A percentile compares a stretch with the other conserved stretches of the same genome.
These are phyloP conservation scores for Aphelenchoides fujianensis DNA, from an alignment of 1,140 invertebrate genomes.

Conservation along the genomic window DNA sequence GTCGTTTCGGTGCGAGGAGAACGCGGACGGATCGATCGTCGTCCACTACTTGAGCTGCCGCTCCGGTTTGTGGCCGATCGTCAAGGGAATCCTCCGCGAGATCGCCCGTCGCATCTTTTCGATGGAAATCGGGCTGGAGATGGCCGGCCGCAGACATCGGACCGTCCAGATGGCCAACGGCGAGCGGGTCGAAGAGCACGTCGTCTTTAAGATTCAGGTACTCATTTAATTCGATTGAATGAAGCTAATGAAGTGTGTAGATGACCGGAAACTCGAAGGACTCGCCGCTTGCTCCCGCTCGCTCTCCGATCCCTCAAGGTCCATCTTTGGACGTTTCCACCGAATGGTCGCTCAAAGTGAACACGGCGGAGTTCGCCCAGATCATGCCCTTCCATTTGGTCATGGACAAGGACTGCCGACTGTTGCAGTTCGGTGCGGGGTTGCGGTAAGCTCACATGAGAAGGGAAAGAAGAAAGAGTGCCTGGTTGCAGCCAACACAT, in stretches of 20 bases:
- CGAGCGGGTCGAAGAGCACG: conserved; percentile 49
- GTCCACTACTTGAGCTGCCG: conserved; percentile 63
- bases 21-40: conserved; percentile 54
- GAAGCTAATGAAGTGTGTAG: not conserved
- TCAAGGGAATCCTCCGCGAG: conserved; percentile 57
- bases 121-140: conserved; percentile 37
- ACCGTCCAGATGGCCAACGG: conserved; percentile 49
- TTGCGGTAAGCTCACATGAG: no score
- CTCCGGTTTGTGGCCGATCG: conserved; percentile 63
- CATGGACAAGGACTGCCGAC: conserved; percentile 54
- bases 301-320: not conserved
- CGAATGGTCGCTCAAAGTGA: conserved; percentile 18
- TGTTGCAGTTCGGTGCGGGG: conserved; percentile 31
- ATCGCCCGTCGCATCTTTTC: conserved; percentile 47
- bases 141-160: conserved; percentile 54
- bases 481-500: conserved; percentile 43
- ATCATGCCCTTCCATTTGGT: conserved; percentile 63
- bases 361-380: conserved; percentile 4
- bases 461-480: no score
- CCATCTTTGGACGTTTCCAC: not conserved
- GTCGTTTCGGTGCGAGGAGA: conserved; percentile 62
- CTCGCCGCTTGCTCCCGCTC: not conserved
- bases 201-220: conserved; percentile 47
- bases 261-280: not conserved
- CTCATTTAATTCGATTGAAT: conserved; percentile 3